Percentiles rank a stretch among this genome's conserved stretches.
phyloP scores from a whole-genome alignment of 2,888 invertebrate genomes.

The Perdita meconis region DNA sequence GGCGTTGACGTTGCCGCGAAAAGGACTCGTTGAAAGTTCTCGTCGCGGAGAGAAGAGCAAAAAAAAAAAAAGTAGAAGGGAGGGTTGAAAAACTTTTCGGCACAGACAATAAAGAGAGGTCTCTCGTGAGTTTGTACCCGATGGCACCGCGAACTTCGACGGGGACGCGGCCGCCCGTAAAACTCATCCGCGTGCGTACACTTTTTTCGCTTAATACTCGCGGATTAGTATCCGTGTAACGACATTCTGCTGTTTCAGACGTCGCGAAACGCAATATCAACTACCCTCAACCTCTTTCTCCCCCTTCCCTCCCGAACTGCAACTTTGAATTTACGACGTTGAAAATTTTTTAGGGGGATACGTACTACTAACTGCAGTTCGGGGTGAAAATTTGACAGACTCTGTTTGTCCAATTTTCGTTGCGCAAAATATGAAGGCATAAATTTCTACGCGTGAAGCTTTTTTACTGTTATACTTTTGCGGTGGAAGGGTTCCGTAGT shows the following conservation, averaged over 20 bases:
- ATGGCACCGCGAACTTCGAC: conserved; percentile 31
- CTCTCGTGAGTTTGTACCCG: conserved; percentile 33
- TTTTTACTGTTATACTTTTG: no score
- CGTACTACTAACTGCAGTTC: no score
- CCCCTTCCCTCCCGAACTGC: not conserved
- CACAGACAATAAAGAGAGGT: conserved; percentile 35
- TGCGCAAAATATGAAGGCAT: no score
- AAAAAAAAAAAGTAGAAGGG: not conserved
- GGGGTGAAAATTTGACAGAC: no score
- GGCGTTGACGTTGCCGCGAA: conserved; percentile 24
- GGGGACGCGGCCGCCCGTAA: conserved; percentile 17
- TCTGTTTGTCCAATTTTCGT: no score
- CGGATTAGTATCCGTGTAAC: conserved; percentile 32
- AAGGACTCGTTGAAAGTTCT: conserved; percentile 51
- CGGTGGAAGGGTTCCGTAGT: no score
- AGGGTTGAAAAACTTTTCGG: conserved; percentile 40
- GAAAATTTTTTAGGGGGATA: no score
- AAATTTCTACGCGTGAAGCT: no score
- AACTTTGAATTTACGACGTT: conserved; percentile 21
- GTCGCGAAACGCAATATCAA: not conserved
- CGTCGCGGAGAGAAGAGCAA: conserved; percentile 16
- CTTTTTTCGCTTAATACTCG: conserved; percentile 36
- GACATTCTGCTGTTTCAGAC: conserved; percentile 17
- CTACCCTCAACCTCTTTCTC: no score
- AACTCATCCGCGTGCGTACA: conserved; percentile 31